Evolutionary conservation across 2,888 invertebrate genomes (phyloP), one percentile per base, ranked within the genome.

Genomic region (Protodeltote pygarga): DNA sequence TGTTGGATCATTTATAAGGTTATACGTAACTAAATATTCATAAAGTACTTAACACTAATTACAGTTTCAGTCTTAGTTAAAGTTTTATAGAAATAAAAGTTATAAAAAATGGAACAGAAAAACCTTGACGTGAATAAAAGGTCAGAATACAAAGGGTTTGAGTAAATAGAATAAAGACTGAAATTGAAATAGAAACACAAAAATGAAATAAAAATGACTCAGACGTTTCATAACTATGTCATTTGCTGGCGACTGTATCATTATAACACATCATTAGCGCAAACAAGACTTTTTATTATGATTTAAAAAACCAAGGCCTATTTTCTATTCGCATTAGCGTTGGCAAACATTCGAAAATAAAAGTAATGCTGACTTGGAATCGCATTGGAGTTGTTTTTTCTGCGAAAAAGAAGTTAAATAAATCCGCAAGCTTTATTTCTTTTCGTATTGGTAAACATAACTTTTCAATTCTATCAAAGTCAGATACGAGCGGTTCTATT

Each of bases 1-100:
- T 33, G 13, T 11, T 48, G 8, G 13, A 9, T 42, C 50, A 63
- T 51, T 60, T 25, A 17, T 25, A 13, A 48, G 15, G 13, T 8
- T 16, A 14, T 41, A 60, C 27, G 17, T 11, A 39, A 45, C 10
- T 62, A 46, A 62, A 57, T 60, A 60, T 62, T 62, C 32, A 60
- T 29, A 4, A 54, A 38, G 35, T 45, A 55, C 57, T 62, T 38
- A 45, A 45, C 45, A 34, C 33, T 62, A 45, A 61, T 61, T 48
- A 57, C 35, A 34, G 38, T 34, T 51, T 21, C 24, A 34, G 23
- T 11, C 21, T 39, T 6, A 50, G 29, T 25, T 54, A 9, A 48
- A 9, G 2, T 31, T 54, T 40, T 29, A 23, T 39, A 24, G 27
- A 37, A 39, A 33, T 47, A 25, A 9, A 61, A 54, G 19, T 48